A percentile compares a stretch with the other conserved stretches of the same genome.
These are phyloP conservation scores for Gopherus flavomarginatus DNA, from an alignment of 2,113 vertebrate genomes.

Conservation along the genomic window DNA sequence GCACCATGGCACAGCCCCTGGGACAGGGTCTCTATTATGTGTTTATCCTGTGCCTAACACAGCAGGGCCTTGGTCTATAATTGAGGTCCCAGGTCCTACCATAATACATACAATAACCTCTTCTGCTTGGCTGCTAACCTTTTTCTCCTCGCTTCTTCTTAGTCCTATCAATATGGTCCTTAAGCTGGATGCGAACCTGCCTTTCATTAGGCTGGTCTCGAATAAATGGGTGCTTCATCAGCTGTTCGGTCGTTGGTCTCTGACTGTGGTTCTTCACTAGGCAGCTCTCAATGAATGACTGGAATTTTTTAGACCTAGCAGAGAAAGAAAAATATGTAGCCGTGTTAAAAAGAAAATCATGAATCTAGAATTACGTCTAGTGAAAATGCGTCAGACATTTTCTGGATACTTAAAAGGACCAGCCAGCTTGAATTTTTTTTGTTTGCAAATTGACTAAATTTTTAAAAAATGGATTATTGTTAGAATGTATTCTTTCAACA, in stretches of 20 bases:
- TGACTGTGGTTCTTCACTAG: slow-evolving; percentile 97
- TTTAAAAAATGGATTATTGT: neutral
- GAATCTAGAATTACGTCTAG: neutral
- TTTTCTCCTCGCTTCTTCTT: slow-evolving; percentile 97
- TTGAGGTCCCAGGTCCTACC: neutral
- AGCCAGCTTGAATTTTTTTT: neutral
- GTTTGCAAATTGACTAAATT: neutral
- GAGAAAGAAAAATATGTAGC: slow-evolving; percentile 19
- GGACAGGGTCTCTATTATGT: neutral
- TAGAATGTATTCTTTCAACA: neutral
- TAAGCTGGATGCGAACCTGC: slow-evolving; percentile 98
- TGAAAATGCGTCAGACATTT: neutral
- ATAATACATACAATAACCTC: neutral
- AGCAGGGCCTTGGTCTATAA: accelerated
- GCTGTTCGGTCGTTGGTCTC: slow-evolving; percentile 95
- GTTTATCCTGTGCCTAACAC: accelerated
- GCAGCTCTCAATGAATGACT: slow-evolving; percentile 97
- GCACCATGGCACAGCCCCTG: neutral
- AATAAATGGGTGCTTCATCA: slow-evolving; percentile 98
- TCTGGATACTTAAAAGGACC: neutral
- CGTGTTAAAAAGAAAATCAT: neutral
- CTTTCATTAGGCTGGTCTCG: slow-evolving; percentile 95
- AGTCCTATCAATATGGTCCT: slow-evolving; percentile 98
- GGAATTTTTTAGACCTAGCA: slow-evolving; percentile 97
- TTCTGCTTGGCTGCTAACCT: slow-evolving; percentile 75